Percentiles rank a stretch among this genome's conserved stretches.
Evolutionary conservation across 2,888 invertebrate genomes (phyloP).

Genomic region (Agonopterix heracliana): DNA sequence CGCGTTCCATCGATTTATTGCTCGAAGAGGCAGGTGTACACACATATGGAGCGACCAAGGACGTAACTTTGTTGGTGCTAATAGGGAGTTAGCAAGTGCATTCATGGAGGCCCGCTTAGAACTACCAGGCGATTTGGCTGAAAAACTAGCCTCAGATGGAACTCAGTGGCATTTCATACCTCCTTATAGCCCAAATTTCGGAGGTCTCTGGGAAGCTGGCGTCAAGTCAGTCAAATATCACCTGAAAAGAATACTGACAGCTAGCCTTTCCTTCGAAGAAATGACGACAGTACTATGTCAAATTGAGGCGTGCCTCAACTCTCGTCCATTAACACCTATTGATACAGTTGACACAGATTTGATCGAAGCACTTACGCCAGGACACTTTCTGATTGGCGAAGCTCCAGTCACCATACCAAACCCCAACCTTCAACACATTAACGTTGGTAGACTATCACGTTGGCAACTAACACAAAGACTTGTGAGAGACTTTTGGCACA

Average conservation of each 20-base stretch:
- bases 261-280: constrained; percentile 14
- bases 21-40: constrained; percentile 2
- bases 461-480: constrained; percentile 21
- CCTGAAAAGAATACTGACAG: constrained; percentile 7
- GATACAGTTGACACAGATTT: constrained; percentile 4
- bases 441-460: constrained; percentile 10
- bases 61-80: constrained; percentile 14
- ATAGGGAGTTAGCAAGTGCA: constrained; percentile 4
- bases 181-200: constrained; percentile 10
- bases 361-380: constrained; percentile 18
- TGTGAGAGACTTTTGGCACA: constrained; percentile 19
- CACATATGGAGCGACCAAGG: constrained; percentile 14
- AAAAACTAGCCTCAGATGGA: background rate
- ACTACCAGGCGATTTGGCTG: constrained; percentile 9
- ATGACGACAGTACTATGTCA: constrained; percentile 13
- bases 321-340: constrained; percentile 10
- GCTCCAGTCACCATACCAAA: constrained; percentile 13
- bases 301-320: constrained; percentile 20
- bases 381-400: constrained; percentile 23
- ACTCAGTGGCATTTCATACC: constrained; percentile 15
- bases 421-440: constrained; percentile 8
- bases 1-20: constrained; percentile 6
- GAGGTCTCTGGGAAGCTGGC: no score
- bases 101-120: constrained; percentile 9
- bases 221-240: no score